phyloP scores from a whole-genome alignment of 2,797 vertebrate genomes.

The Chrysolophus pictus region DNA sequence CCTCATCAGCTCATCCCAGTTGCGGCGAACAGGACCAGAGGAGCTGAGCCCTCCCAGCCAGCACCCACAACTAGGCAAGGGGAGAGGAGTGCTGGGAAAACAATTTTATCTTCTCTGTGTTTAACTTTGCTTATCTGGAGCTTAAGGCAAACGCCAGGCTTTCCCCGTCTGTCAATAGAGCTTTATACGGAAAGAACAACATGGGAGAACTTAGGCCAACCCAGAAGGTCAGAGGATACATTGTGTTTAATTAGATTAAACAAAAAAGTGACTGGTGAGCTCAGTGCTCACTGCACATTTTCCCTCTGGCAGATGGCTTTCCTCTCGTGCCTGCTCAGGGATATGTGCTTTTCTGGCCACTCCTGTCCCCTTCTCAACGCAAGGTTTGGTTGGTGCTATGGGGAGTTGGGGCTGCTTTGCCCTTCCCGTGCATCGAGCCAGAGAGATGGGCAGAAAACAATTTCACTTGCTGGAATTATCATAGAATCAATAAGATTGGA shows the following conservation, averaged over 20 bases:
- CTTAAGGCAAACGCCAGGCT: slow-evolving; percentile 58
- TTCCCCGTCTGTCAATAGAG: slow-evolving; percentile 61
- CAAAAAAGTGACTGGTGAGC: slow-evolving; percentile 47
- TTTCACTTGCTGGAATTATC: slow-evolving; percentile 42
- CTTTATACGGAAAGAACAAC: slow-evolving; percentile 67
- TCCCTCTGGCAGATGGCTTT: background rate
- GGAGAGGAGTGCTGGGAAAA: slow-evolving; percentile 49
- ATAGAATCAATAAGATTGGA: no score
- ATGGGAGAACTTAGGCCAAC: slow-evolving; percentile 30
- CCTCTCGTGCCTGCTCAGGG: slow-evolving; percentile 15
- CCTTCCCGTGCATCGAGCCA: background rate
- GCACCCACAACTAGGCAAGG: slow-evolving; percentile 7
- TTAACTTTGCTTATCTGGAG: slow-evolving; percentile 68
- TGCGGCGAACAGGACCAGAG: background rate
- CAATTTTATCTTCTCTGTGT: slow-evolving; percentile 64
- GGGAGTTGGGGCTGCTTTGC: background rate
- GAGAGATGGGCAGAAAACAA: slow-evolving; percentile 32
- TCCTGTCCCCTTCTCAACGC: background rate
- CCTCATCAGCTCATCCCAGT: background rate
- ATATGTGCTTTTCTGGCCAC: background rate
- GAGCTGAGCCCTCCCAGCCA: background rate
- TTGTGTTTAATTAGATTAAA: slow-evolving; percentile 60
- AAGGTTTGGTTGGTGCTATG: background rate
- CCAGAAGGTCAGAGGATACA: slow-evolving; percentile 59
- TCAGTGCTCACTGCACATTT: background rate